Conservation (phyloP, 1,140 invertebrate genomes). For the Brachionus plicatilis region DNA sequence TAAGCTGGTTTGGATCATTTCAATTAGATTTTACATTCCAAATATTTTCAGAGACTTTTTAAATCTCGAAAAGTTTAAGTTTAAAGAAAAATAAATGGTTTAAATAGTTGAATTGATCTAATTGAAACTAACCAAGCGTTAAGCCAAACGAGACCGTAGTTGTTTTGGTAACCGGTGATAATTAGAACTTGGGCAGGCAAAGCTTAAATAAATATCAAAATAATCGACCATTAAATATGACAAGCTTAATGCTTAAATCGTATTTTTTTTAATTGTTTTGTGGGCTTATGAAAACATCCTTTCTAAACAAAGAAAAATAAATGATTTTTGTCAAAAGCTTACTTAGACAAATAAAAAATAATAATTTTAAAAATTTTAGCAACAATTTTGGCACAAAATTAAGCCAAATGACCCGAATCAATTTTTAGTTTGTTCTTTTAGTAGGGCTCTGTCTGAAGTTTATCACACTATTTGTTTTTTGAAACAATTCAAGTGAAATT, state of each 20-base stretch:
- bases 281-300: not conserved
- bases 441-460: not conserved
- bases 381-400: not conserved
- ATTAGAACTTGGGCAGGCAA: not conserved
- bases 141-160: not conserved
- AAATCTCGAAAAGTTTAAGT: not conserved
- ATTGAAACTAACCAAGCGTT: not conserved
- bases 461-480: not conserved
- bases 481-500: not conserved
- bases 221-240: slow-evolving; percentile 22
- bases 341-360: not conserved
- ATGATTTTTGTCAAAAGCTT: not conserved
- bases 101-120: not conserved
- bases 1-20: not conserved
- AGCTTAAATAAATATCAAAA: slow-evolving; percentile 8
- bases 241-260: slow-evolving; percentile 6
- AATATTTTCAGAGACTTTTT: not conserved
- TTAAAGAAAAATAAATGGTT: not conserved
- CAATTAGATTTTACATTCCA: not conserved
- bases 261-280: not conserved
- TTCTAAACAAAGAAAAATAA: not conserved
- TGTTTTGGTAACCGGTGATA: not conserved
- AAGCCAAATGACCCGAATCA: not conserved
- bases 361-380: not conserved
- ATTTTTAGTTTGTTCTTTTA: not conserved